Evolutionary conservation across 2,888 invertebrate species (phyloP), one percentile per base, ranked within the genome.

Genomic region (Phaonia tiefii): DNA sequence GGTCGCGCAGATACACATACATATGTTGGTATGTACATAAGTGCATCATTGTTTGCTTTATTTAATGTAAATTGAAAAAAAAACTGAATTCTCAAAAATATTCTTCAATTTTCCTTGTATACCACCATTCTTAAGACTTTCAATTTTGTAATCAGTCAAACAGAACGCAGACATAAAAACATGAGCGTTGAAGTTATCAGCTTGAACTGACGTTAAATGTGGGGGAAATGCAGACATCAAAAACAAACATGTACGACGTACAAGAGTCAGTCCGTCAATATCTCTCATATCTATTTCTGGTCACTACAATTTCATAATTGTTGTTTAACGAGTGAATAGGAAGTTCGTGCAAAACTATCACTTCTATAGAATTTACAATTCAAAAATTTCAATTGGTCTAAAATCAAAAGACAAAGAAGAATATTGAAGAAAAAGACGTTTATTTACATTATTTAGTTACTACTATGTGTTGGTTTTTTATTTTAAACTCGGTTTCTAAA

Each of bases 71-170:
- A n/a, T n/a, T n/a, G n/a, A n/a, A n/a, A n/a, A 13, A 54, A 1
- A 13, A 11, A 25, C 3, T 4, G 7, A 7, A 22, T 31, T 31
- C 31, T 31, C 31, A 31, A 31, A 31, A 31, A 31, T 31, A 3
- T 22, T 51, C 8, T 54, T 54, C 25, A 25, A 54, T 25, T 20
- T 54, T 25, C 25, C 31, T 8, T 31, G 10, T 20, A 49, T 20
- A 49, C 20, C 10, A 22, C 25, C 54, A 22, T 54, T 46, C 17
- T 54, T 54, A 22, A 15, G 31, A 54, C 20, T n/a, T 63, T 42
- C 39, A 42, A 22, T 20, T 22, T 17, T 58, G 66, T 75, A 75
- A 75, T 79, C 79, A 75, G 37, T 75, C 79, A 72, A 67, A 46
- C 39, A 22, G 60, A 56, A 31, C 31, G 26, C 11, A 15, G 13